These are phyloP conservation scores for Aricia artaxerxes DNA, from an alignment of 2,888 invertebrate species.

Conservation along the genomic window DNA sequence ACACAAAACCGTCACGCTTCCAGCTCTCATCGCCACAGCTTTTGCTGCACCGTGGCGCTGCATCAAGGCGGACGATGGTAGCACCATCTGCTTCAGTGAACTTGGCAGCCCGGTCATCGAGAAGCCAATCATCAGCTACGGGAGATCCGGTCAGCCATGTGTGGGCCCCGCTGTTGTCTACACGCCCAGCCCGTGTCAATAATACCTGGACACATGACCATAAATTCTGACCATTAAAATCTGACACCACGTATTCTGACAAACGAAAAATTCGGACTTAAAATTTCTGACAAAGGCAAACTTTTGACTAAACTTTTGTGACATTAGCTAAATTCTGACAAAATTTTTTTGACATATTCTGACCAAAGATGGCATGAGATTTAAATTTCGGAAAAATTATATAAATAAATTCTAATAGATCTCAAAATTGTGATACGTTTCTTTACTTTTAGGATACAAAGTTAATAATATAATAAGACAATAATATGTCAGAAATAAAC, in stretches of 20 bases:
- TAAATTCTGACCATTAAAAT: neutral
- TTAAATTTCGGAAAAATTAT: neutral
- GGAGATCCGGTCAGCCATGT: slow-evolving; percentile 50
- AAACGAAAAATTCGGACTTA: neutral
- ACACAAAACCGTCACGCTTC: slow-evolving; percentile 28
- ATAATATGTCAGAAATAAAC: neutral
- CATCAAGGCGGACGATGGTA: slow-evolving; percentile 50
- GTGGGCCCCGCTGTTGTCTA: slow-evolving; percentile 50
- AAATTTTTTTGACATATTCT: neutral
- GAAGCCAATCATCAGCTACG: slow-evolving; percentile 52
- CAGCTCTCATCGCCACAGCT: slow-evolving; percentile 55
- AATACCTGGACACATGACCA: neutral
- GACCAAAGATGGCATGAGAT: neutral
- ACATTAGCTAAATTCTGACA: neutral
- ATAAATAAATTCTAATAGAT: neutral
- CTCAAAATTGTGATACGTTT: neutral
- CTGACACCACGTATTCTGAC: neutral
- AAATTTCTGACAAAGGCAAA: neutral
- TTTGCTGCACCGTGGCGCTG: slow-evolving; percentile 63
- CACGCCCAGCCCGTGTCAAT: slow-evolving; percentile 45
- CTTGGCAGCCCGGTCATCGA: slow-evolving; percentile 49
- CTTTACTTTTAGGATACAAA: neutral
- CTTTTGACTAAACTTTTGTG: no score
- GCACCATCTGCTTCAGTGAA: slow-evolving; percentile 53
- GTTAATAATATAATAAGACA: neutral